Evolutionary conservation across 2,797 vertebrate genomes (phyloP).

Genomic region (Astyanax mexicanus): DNA sequence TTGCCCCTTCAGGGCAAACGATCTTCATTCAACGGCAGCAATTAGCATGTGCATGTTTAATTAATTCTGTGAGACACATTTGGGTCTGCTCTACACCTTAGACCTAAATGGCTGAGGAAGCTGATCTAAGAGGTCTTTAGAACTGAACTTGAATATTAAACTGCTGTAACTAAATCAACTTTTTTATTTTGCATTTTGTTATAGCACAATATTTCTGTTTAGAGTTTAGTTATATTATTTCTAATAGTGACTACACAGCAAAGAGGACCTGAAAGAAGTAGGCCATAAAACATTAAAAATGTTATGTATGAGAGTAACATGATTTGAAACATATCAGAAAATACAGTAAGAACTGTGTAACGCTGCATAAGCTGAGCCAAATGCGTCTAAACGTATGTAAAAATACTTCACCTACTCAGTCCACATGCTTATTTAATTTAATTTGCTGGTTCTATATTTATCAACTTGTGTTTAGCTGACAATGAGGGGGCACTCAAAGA

Average conservation of each 20-base stretch:
- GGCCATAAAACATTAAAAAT: conserved; percentile 3
- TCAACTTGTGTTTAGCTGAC: no score
- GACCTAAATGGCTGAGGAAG: conserved; percentile 3
- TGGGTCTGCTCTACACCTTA: conserved; percentile 35
- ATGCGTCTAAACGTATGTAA: no score
- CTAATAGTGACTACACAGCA: neutral
- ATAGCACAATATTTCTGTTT: neutral
- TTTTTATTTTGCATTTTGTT: neutral
- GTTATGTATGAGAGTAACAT: no score
- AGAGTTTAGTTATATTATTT: neutral
- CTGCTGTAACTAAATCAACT: neutral
- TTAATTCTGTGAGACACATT: conserved; percentile 55
- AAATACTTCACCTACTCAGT: no score
- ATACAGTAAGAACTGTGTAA: no score
- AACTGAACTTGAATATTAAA: conserved; percentile 9
- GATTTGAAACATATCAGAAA: no score
- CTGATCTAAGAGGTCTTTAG: neutral
- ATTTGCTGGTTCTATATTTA: no score
- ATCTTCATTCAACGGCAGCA: conserved; percentile 56
- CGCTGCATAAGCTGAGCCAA: no score
- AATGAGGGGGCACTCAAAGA: no score
- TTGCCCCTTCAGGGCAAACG: conserved; percentile 53
- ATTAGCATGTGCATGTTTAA: conserved; percentile 64
- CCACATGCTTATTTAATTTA: no score
- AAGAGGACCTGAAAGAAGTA: neutral